Evolutionary conservation across 30 jellyfish, hydroid and myxozoan species (phyloP), one percentile per base, ranked within the genome.

Genomic region (Morbakka virulenta): DNA sequence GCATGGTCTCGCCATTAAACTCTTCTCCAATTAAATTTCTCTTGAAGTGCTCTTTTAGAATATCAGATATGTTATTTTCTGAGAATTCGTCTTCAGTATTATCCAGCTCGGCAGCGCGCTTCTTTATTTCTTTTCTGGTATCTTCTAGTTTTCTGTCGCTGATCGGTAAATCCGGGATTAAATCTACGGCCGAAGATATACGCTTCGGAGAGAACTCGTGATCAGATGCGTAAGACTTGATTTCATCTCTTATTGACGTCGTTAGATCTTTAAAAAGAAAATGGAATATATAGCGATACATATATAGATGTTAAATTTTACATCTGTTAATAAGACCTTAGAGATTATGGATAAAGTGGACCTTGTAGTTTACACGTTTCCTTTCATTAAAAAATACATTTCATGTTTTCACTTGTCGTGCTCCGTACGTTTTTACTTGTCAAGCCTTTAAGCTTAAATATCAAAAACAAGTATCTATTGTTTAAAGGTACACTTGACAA

Each of bases 61-160:
- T 70, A 4, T 85, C 95, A 0, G 97, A 95, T 0, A 89, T 84
- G 28, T 57, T 61, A 26, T 82, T 79, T 1, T 83, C 68, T 17
- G 66, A 35, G 74, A 89, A 89, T 1, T 64, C 62, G 67, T 89
- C 95, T 66, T 89, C 97, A 1, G 52, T 74, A 52, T 68, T 85
- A 34, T 89, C 97, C 29, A 89, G 72, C 71, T 89, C 97, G 12
- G 95, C 95, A 22, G 95, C 74, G 50, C 97, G 84, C 78, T 83
- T 74, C 23, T 47, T 47, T 74, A 89, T 82, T 62, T 89, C 97
- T 22, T 83, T 81, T 80, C 87, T 89, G 79, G 93, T 62, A 75
- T 84, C 76, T 52, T 80, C 72, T 52, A 35, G 65, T 23, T 77
- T 79, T 4, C 72, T 82, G 33, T 83, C 87, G 52, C 69, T 65